Evolutionary conservation across 2,113 vertebrate genomes (phyloP).

Genomic region (Ramphastos sulfuratus): DNA sequence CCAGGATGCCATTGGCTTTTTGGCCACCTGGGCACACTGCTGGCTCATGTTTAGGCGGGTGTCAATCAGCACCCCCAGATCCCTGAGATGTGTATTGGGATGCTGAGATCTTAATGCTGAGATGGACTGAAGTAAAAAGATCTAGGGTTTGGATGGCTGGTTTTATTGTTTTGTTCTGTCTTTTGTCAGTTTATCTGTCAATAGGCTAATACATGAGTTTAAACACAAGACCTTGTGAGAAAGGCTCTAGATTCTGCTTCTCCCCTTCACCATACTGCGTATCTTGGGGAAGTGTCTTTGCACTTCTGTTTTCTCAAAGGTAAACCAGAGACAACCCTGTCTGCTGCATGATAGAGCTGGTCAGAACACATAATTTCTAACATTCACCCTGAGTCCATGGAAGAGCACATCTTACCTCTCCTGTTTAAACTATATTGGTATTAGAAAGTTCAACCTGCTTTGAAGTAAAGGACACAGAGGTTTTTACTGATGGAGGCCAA

Average conservation of each 20-base stretch:
- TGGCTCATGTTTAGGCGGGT: no score
- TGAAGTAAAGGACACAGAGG: neutral
- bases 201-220: neutral
- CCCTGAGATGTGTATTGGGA: neutral
- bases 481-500: neutral
- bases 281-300: neutral
- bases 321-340: neutral
- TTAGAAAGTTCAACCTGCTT: neutral
- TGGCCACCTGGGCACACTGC: no score
- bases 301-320: neutral
- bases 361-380: neutral
- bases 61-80: no score
- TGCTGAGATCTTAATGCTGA: neutral
- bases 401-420: neutral
- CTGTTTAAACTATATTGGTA: neutral
- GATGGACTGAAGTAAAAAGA: neutral
- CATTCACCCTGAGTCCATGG: accelerated
- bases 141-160: neutral
- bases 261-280: neutral
- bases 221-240: neutral
- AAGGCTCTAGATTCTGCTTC: neutral
- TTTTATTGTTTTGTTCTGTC: neutral
- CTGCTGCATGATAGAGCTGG: neutral
- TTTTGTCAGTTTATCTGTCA: neutral
- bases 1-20: no score